These are phyloP conservation scores for Chrysina gloriosa DNA, from an alignment of 2,888 invertebrate genomes.

Conservation along the genomic window DNA sequence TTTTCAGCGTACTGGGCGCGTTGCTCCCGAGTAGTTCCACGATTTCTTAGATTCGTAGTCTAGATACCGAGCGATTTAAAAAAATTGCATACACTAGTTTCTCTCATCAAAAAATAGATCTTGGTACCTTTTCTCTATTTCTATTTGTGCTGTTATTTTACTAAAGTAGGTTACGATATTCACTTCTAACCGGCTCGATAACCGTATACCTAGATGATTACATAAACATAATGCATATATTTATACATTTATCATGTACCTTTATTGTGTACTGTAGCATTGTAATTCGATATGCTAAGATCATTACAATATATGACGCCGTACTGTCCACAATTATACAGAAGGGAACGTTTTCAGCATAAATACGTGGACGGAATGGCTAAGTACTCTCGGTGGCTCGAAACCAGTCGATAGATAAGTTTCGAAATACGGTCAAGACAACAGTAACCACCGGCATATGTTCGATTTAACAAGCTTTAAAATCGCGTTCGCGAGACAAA, in stretches of 20 bases:
- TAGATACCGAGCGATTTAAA: no score
- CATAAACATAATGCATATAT: no score
- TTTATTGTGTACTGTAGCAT: not conserved
- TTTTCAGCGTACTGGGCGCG: not conserved
- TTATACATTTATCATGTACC: no score
- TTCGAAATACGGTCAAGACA: not conserved
- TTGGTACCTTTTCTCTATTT: no score
- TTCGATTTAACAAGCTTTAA: slow-evolving; percentile 11
- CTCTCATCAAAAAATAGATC: no score
- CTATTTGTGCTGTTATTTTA: no score
- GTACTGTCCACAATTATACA: slow-evolving; percentile 19
- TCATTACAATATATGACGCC: slow-evolving; percentile 36
- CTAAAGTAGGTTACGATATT: no score
- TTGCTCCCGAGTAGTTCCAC: no score
- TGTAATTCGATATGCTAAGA: slow-evolving; percentile 24
- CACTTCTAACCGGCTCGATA: no score
- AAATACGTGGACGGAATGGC: slow-evolving; percentile 26
- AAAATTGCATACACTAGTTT: no score
- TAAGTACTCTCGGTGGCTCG: not conserved
- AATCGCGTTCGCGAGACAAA: slow-evolving; percentile 9
- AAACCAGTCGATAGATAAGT: not conserved
- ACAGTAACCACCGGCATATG: not conserved
- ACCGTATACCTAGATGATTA: no score
- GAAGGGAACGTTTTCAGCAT: slow-evolving; percentile 31
- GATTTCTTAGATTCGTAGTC: no score